phyloP scores from a whole-genome alignment of 2,113 vertebrate species.

The Saiga tatarica region DNA sequence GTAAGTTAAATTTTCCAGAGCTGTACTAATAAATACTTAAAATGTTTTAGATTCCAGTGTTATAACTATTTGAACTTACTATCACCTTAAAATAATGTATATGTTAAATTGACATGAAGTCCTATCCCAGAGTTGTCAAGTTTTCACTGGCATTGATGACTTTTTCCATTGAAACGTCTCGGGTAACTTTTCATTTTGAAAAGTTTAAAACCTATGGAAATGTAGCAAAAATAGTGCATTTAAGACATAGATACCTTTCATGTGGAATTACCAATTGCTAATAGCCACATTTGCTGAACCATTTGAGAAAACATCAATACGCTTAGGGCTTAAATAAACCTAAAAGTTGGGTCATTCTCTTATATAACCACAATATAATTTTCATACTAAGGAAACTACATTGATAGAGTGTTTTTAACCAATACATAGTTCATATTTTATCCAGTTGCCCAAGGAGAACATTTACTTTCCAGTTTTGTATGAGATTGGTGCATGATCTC shows the following conservation, averaged over 20 bases:
- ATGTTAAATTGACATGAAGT: constrained; percentile 24
- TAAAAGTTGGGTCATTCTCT: background rate
- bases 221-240: background rate
- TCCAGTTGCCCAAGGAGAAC: background rate
- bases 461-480: background rate
- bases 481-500: background rate
- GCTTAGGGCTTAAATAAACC: background rate
- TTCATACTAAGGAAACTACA: background rate
- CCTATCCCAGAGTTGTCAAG: background rate
- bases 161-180: background rate
- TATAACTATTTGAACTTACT: background rate
- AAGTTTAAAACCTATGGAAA: background rate
- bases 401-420: background rate
- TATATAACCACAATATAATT: background rate
- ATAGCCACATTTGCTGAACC: background rate
- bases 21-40: background rate
- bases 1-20: background rate
- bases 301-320: background rate
- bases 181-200: constrained; percentile 39
- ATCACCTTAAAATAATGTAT: background rate
- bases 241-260: background rate
- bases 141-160: background rate
- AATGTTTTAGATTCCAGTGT: background rate
- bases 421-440: background rate
- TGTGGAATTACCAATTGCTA: background rate